Percentiles rank a stretch among this genome's conserved stretches.
Evolutionary conservation across 2,888 invertebrate genomes (phyloP).

Genomic region (Esperia sulphurella): DNA sequence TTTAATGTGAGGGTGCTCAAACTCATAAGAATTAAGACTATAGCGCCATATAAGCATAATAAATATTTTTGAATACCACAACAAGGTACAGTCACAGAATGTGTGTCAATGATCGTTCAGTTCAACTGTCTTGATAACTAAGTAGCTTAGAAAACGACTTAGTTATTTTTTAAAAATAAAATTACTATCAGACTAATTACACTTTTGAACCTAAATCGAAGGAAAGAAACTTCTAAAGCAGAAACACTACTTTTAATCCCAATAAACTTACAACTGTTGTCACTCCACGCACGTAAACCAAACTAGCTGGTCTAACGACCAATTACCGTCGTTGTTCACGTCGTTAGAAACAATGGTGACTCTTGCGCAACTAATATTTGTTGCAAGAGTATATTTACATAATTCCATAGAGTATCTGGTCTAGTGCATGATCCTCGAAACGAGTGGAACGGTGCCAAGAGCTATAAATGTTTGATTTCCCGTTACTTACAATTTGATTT

Average conservation of each 20-base stretch:
- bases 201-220: not conserved
- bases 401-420: conserved; percentile 1
- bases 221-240: not conserved
- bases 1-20: not conserved
- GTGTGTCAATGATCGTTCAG: too few species aligned
- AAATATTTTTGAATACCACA: too few species aligned
- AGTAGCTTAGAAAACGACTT: too few species aligned
- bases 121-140: too few species aligned
- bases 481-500: conserved; percentile 36
- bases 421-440: conserved; percentile 4
- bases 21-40: too few species aligned
- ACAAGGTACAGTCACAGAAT: too few species aligned
- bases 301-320: conserved; percentile 14
- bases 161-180: not conserved
- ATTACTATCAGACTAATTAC: too few species aligned
- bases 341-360: conserved; percentile 12
- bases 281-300: not conserved
- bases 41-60: too few species aligned
- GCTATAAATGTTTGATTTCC: conserved; percentile 52
- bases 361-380: conserved; percentile 25
- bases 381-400: conserved; percentile 9
- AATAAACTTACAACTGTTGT: not conserved
- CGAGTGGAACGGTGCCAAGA: conserved; percentile 43
- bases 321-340: conserved; percentile 16
- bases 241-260: too few species aligned